phyloP scores from a whole-genome alignment of 1,140 invertebrate species.

The Monomorium pharaonis region DNA sequence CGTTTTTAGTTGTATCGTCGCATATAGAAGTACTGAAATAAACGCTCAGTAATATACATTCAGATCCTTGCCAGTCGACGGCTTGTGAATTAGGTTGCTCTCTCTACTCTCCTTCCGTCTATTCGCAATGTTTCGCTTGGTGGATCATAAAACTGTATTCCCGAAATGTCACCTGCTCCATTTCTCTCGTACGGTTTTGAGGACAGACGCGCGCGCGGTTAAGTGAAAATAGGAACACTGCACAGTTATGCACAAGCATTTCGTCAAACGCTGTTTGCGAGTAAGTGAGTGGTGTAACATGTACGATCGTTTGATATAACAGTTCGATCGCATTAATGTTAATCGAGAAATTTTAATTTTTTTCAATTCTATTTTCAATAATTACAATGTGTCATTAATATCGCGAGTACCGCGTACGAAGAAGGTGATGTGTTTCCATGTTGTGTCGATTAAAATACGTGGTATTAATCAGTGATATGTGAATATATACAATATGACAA shows the following conservation, averaged over 20 bases:
- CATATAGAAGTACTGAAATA: background rate
- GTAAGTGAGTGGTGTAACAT: constrained; percentile 43
- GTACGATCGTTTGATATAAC: background rate
- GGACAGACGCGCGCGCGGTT: constrained; percentile 25
- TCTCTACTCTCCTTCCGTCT: constrained; percentile 31
- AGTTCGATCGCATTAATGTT: background rate
- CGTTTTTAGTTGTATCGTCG: background rate
- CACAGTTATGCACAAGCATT: constrained; percentile 72
- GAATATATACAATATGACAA: constrained; percentile 39
- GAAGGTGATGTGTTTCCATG: background rate
- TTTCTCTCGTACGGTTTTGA: constrained; percentile 20
- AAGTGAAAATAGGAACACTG: constrained; percentile 61
- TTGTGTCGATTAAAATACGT: constrained; percentile 21
- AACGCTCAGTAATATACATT: background rate
- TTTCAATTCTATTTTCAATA: background rate
- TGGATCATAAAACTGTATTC: constrained; percentile 29
- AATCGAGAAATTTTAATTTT: background rate
- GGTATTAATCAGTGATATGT: constrained; percentile 34
- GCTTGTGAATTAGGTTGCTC: constrained; percentile 73
- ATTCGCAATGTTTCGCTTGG: constrained; percentile 23
- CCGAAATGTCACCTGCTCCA: constrained; percentile 36
- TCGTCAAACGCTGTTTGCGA: constrained; percentile 69
- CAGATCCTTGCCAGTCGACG: constrained; percentile 52
- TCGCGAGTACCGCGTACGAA: background rate
- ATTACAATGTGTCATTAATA: background rate